phyloP scores from a whole-genome alignment of 2,113 vertebrate genomes.

The Macrotus californicus region DNA sequence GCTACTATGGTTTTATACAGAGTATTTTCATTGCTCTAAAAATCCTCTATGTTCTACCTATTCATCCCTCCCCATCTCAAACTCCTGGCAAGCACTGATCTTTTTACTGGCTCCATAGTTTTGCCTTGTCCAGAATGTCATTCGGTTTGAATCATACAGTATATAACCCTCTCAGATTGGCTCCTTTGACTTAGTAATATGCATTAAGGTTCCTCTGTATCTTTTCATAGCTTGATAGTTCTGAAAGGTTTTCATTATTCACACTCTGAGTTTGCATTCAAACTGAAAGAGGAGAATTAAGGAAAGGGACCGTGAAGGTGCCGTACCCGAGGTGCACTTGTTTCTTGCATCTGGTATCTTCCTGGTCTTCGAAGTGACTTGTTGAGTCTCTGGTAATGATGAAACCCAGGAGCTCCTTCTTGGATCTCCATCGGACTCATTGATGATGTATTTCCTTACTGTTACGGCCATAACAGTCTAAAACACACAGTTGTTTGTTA shows the following conservation, averaged over 20 bases:
- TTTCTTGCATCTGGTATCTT: not conserved
- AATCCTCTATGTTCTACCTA: not conserved
- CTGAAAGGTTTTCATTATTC: not conserved
- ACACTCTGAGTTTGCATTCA: not conserved
- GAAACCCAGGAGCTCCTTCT: not conserved
- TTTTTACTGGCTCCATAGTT: not conserved
- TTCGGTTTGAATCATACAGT: too few relatives aligned
- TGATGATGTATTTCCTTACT: not conserved
- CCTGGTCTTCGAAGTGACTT: not conserved
- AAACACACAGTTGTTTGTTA: not conserved
- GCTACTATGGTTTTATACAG: not conserved
- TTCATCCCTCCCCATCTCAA: not conserved
- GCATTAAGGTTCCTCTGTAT: not conserved
- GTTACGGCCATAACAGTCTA: not conserved
- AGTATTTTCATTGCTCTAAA: not conserved
- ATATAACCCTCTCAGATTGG: too few relatives aligned
- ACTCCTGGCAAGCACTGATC: not conserved
- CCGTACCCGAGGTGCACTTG: not conserved
- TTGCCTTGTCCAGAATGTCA: too few relatives aligned
- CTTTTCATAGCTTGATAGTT: not conserved
- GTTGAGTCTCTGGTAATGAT: not conserved
- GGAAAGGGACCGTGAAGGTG: not conserved
- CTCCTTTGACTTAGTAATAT: too few relatives aligned
- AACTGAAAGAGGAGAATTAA: not conserved
- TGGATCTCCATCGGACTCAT: not conserved